Evolutionary conservation across 2,113 vertebrate species (phyloP).

Genomic region (Leucoraja erinaceus): DNA sequence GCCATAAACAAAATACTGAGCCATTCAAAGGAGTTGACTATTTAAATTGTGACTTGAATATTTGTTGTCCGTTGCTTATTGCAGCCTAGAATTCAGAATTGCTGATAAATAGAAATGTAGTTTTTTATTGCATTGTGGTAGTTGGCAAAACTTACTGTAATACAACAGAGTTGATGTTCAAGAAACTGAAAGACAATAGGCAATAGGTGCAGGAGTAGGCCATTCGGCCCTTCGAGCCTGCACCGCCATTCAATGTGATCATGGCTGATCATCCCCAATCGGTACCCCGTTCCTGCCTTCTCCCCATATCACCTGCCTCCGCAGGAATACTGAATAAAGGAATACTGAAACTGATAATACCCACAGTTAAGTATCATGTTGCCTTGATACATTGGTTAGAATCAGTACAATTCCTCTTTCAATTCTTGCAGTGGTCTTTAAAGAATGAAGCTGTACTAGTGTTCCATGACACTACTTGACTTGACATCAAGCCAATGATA

Average conservation of each 20-base stretch:
- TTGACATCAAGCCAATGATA: not conserved
- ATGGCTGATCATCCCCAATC: no score
- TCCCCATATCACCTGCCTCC: no score
- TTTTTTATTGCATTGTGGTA: not conserved
- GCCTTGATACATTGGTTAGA: not conserved
- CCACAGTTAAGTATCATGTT: not conserved
- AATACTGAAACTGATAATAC: not conserved
- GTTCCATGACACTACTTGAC: conserved; percentile 14
- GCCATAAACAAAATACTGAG: conserved; percentile 16
- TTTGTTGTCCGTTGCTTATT: not conserved
- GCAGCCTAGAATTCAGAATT: conserved; percentile 1
- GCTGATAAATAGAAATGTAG: not conserved
- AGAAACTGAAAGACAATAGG: no score
- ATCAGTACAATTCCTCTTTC: not conserved
- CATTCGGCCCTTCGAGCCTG: no score
- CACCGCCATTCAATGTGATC: no score
- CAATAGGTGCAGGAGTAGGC: no score
- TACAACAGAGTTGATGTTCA: not conserved
- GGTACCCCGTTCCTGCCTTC: no score
- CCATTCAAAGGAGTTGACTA: not conserved
- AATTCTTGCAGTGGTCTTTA: not conserved
- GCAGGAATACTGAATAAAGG: no score
- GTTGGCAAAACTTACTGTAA: not conserved
- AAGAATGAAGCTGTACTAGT: no score
- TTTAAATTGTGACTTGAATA: conserved; percentile 18